These are phyloP conservation scores for Muschampia staudingeri DNA, from an alignment of 2,888 invertebrate genomes.

Conservation along the genomic window DNA sequence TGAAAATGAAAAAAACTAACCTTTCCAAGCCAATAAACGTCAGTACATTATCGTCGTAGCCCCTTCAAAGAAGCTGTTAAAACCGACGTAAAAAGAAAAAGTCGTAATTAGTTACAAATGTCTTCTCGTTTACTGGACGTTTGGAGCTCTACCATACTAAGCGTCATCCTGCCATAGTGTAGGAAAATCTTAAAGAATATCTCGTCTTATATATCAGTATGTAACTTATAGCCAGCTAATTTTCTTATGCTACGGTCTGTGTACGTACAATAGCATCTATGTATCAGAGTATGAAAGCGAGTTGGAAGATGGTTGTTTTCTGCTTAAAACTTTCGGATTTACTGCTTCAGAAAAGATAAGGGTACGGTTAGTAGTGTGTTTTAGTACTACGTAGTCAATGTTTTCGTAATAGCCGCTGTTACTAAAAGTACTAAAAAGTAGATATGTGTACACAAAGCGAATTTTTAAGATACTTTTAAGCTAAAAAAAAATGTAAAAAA, in stretches of 20 bases:
- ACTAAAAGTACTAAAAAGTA: background rate
- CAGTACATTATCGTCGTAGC: constrained; percentile 43
- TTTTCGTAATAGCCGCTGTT: background rate
- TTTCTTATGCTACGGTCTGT: background rate
- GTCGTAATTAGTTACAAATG: constrained; percentile 49
- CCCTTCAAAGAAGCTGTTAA: constrained; percentile 40
- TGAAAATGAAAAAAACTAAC: background rate
- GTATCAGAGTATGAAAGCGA: constrained; percentile 11
- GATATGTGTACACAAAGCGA: background rate
- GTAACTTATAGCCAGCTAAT: background rate
- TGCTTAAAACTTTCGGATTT: constrained; percentile 33
- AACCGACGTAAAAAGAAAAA: constrained; percentile 47
- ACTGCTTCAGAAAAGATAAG: constrained; percentile 36
- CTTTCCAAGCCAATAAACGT: constrained; percentile 31
- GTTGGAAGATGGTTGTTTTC: constrained; percentile 46
- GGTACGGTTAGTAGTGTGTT: constrained; percentile 17
- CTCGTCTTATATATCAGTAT: constrained; percentile 10
- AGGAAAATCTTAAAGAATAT: background rate
- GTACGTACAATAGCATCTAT: background rate
- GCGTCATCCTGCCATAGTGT: constrained; percentile 7
- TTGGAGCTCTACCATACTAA: constrained; percentile 27
- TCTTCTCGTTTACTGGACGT: constrained; percentile 33
- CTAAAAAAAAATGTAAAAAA: too few relatives aligned
- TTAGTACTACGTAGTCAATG: constrained; percentile 10
- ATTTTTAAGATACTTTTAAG: too few relatives aligned